Evolutionary conservation across 2,113 vertebrate genomes (phyloP).

Genomic region (Cinclus mexicanus): DNA sequence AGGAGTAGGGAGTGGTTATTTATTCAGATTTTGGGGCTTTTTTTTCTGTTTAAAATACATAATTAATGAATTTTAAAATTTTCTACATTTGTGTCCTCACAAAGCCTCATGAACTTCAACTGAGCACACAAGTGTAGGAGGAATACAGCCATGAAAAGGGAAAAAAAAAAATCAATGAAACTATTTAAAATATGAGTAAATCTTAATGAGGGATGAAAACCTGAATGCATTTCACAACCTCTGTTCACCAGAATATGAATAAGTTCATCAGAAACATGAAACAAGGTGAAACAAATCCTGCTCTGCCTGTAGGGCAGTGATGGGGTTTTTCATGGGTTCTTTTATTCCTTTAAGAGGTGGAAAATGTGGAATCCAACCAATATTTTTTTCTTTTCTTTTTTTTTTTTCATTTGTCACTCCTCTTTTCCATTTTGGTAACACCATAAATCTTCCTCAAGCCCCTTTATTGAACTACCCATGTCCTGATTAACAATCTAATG

Average conservation of each 20-base stretch:
- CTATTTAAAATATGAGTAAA: neutral
- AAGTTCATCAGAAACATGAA: neutral
- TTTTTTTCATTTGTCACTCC: neutral
- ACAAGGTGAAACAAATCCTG: neutral
- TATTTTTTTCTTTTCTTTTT: neutral
- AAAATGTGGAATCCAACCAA: neutral
- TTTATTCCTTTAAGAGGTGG: neutral
- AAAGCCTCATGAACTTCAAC: neutral
- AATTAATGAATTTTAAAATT: neutral
- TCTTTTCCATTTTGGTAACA: neutral
- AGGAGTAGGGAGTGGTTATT: neutral
- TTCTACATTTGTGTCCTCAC: neutral
- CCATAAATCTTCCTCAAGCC: neutral
- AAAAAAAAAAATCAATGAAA: rapidly evolving
- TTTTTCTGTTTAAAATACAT: neutral
- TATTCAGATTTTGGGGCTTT: neutral
- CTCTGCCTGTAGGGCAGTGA: neutral
- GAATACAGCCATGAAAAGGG: neutral
- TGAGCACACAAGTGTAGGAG: neutral
- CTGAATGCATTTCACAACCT: neutral
- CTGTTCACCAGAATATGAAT: neutral
- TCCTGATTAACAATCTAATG: neutral
- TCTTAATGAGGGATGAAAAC: neutral
- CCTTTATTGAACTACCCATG: neutral
- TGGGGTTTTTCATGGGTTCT: neutral